These are phyloP conservation scores for Brachionus asplanchnoidis DNA, from an alignment of 1,140 invertebrate species.

Conservation along the genomic window DNA sequence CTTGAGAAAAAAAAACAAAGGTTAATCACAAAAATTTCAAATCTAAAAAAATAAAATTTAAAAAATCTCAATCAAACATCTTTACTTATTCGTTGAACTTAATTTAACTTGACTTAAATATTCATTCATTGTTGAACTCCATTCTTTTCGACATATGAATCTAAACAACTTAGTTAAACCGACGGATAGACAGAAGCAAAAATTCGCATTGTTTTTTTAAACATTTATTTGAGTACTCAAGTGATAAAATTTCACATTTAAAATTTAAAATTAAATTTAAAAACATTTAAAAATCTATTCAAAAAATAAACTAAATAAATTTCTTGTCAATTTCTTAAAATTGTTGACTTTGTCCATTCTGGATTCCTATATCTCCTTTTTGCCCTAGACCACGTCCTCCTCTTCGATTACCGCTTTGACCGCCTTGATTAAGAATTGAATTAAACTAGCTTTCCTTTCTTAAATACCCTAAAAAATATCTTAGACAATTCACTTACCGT, in stretches of 20 bases:
- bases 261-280: background rate
- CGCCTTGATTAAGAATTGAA: background rate
- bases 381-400: background rate
- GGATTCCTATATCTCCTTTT: background rate
- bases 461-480: background rate
- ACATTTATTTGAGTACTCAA: background rate
- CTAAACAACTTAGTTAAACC: background rate
- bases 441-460: slow-evolving; percentile 1
- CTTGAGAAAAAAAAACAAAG: too few species aligned
- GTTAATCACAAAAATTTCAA: too few species aligned
- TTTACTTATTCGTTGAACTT: background rate
- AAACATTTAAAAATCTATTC: background rate
- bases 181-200: background rate
- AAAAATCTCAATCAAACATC: background rate
- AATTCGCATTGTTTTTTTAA: background rate
- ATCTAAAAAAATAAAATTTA: background rate
- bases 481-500: background rate
- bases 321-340: background rate
- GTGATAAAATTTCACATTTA: background rate
- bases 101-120: background rate
- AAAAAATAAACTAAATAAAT: background rate
- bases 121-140: background rate
- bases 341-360: background rate
- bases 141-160: background rate
- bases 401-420: background rate